phyloP scores from a whole-genome alignment of 2,113 vertebrate species.

The Rhinolophus ferrumequinum region DNA sequence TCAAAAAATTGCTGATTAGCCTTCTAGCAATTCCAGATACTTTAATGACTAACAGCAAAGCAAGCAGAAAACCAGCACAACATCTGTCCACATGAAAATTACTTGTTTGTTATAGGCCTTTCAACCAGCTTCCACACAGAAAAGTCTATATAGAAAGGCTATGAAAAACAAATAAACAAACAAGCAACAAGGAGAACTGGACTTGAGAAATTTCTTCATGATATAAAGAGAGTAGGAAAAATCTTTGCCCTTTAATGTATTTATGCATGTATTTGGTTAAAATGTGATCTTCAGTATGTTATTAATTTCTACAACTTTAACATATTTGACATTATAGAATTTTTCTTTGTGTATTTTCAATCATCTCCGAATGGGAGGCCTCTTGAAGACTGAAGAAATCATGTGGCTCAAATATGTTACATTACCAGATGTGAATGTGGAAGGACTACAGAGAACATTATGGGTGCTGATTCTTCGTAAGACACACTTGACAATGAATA shows the following conservation, averaged over 20 bases:
- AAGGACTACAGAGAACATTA: background rate
- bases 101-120: background rate
- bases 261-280: slow-evolving; percentile 8
- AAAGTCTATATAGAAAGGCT: background rate
- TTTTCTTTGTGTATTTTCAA: slow-evolving; percentile 35
- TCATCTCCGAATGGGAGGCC: slow-evolving; percentile 7
- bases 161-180: background rate
- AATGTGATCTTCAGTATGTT: background rate
- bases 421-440: slow-evolving; percentile 27
- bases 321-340: slow-evolving; percentile 16
- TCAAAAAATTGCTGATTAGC: slow-evolving; percentile 38
- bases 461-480: background rate
- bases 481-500: background rate
- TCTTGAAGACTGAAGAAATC: slow-evolving; percentile 30
- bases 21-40: background rate
- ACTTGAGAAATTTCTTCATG: background rate
- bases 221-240: background rate
- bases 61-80: background rate
- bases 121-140: background rate
- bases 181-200: background rate
- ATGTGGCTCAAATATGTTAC: slow-evolving; percentile 53
- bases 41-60: slow-evolving; percentile 28
- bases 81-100: slow-evolving; percentile 20
- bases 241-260: background rate
- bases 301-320: background rate